Conservation (phyloP, 2,888 invertebrate genomes). For the Oscheius sp. region DNA sequence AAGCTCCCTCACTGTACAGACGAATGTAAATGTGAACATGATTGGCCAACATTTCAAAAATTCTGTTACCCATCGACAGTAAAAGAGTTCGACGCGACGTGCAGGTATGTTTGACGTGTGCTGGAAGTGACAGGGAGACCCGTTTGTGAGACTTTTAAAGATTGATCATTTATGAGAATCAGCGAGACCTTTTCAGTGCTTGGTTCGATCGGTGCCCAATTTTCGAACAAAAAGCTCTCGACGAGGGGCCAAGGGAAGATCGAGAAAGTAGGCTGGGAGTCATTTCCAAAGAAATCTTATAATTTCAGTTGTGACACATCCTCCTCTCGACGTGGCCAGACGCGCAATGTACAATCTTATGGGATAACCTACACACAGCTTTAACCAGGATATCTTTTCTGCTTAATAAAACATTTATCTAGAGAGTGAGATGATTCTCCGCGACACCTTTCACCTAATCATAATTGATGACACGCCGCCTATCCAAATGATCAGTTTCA, state of each 20-base stretch:
- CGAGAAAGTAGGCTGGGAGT: conserved; percentile 8
- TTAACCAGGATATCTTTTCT: neutral
- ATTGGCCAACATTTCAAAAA: conserved; percentile 24
- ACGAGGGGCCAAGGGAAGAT: conserved; percentile 13
- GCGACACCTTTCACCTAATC: no score
- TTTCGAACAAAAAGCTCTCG: neutral
- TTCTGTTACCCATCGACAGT: conserved; percentile 27
- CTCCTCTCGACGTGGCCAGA: conserved; percentile 13
- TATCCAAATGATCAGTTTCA: no score
- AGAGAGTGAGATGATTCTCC: no score
- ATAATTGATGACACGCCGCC: no score
- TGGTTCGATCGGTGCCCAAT: conserved; percentile 27
- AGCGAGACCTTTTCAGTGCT: conserved; percentile 9
- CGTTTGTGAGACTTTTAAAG: conserved; percentile 29
- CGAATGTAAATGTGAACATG: conserved; percentile 45
- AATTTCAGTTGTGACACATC: conserved; percentile 29
- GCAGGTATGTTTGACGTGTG: conserved; percentile 16
- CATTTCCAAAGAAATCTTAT: no score
- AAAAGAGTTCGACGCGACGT: conserved; percentile 20
- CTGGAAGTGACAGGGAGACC: conserved; percentile 6
- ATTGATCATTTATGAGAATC: conserved; percentile 14
- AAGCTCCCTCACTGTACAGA: conserved; percentile 49
- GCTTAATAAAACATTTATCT: neutral
- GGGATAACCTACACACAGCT: neutral
- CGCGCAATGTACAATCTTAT: conserved; percentile 3